Evolutionary conservation across 2,113 vertebrate genomes (phyloP), one percentile per base, ranked within the genome.

Genomic region (Panthera uncia): DNA sequence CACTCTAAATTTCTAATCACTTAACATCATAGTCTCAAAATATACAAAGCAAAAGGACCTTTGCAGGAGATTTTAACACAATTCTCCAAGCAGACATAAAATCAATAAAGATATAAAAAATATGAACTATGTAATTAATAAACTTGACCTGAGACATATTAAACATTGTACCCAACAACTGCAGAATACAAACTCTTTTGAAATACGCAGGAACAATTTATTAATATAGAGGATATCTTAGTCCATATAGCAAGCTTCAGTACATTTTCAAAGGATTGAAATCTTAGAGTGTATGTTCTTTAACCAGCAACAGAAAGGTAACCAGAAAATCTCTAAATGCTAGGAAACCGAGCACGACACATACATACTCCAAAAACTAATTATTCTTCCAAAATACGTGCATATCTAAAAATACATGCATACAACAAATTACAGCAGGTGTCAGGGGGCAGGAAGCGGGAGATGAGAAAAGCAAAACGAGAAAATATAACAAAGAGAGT

Each of bases 301-400:
- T 81, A 82, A 85, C 41, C 48, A 78, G 3, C 23, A 55, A 94
- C 25, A 73, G 31, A 36, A 73, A 74, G 5, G 36, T 76, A 57
- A 82, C 36, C 63, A 93, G 55, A 94, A 87, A 87, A 81, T 57
- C 65, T 74, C 65, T 91, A 86, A 91, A 25, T 66, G 16, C 87
- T 86, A 61, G 14, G 74, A 85, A 81, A 96, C 74, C 27, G 76
- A 91, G 31, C 11, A 57, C 33, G 50, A 74, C 48, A 55, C 65
- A 38, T 27, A 36, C 18, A 25, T n/a, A 89, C 19, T 65, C 6
- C 18, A 73, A 52, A 91, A 21, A 74, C 10, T 38, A 71, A 21
- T 31, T 71, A 74, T 57, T 41, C 78, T 82, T 68, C 33, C 82
- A 88, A 92, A 55, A 14, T 52, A 38, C 25, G 52, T 31, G 89